These are phyloP conservation scores for Melitaea athalia DNA, from an alignment of 2,888 invertebrate genomes.

Conservation along the genomic window DNA sequence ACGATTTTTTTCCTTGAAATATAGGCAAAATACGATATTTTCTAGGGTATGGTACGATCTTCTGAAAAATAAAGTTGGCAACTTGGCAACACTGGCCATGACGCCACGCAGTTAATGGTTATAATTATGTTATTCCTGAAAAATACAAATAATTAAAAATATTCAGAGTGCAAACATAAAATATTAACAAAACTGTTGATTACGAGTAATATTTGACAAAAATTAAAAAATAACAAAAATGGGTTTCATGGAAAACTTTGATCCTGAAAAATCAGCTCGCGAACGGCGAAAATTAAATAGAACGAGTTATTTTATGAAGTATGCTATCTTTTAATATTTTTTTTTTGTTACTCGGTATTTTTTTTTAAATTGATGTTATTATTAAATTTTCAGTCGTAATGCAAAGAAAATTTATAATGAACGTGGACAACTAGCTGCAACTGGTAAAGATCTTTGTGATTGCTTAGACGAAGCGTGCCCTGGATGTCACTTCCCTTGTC, in stretches of 20 bases:
- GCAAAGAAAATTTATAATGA: conserved; percentile 86
- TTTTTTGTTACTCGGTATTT: too few relatives aligned
- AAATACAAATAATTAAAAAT: neutral
- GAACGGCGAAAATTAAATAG: conserved; percentile 90
- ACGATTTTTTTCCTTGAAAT: too few relatives aligned
- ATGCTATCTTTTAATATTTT: conserved; percentile 20
- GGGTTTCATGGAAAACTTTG: conserved; percentile 84
- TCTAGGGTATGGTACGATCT: too few relatives aligned
- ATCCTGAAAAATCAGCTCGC: conserved; percentile 89
- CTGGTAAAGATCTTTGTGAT: conserved; percentile 90
- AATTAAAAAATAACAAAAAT: conserved; percentile 43
- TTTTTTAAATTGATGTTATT: neutral
- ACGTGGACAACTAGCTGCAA: conserved; percentile 83
- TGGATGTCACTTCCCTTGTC: conserved; percentile 93
- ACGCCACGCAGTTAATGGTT: too few relatives aligned
- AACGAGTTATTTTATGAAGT: conserved; percentile 79
- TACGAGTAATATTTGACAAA: neutral
- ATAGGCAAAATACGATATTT: too few relatives aligned
- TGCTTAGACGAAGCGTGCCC: conserved; percentile 89
- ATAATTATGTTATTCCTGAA: too few relatives aligned
- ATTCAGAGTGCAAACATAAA: neutral
- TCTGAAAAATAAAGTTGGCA: too few relatives aligned
- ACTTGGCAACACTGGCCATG: too few relatives aligned
- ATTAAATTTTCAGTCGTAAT: conserved; percentile 67
- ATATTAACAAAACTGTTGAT: neutral